phyloP scores from a whole-genome alignment of 1,140 invertebrate genomes.

The Lasaia peninsularis region DNA sequence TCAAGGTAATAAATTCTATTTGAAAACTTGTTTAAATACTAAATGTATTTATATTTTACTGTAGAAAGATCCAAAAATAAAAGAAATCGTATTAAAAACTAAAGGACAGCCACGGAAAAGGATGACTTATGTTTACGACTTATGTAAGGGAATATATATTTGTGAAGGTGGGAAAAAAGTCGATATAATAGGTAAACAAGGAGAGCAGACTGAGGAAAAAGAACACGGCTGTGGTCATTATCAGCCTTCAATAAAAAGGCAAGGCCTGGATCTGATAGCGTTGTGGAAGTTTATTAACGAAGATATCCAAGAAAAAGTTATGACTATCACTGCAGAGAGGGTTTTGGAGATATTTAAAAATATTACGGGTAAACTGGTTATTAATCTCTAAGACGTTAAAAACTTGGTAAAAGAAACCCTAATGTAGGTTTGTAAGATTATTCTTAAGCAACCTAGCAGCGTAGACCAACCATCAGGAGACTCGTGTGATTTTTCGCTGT shows the following conservation, averaged over 20 bases:
- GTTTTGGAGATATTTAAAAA: slow-evolving; percentile 98
- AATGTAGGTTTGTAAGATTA: too few species aligned
- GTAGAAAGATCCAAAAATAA: slow-evolving; percentile 95
- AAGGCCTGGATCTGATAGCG: slow-evolving; percentile 94
- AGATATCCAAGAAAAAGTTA: slow-evolving; percentile 98
- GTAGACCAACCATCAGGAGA: too few species aligned
- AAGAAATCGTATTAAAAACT: slow-evolving; percentile 97
- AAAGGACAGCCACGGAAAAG: slow-evolving; percentile 98
- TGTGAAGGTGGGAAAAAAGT: slow-evolving; percentile 99
- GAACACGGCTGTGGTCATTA: slow-evolving; percentile 97
- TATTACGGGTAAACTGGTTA: slow-evolving; percentile 82
- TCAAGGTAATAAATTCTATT: not conserved
- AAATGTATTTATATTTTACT: slow-evolving; percentile 21
- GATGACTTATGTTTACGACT: slow-evolving; percentile 96
- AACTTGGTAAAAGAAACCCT: not conserved
- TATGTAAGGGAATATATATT: slow-evolving; percentile 98
- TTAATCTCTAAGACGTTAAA: not conserved
- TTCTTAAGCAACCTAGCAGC: too few species aligned
- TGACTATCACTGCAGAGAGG: slow-evolving; percentile 93
- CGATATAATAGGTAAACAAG: slow-evolving; percentile 90
- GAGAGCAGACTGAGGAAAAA: slow-evolving; percentile 83
- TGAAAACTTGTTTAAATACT: not conserved
- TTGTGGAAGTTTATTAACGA: slow-evolving; percentile 99
- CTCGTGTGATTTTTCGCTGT: too few species aligned
- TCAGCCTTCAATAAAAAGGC: slow-evolving; percentile 93